Base-by-base conservation (phyloP, 2,113 vertebrate species). In the Gallinago media region DNA sequence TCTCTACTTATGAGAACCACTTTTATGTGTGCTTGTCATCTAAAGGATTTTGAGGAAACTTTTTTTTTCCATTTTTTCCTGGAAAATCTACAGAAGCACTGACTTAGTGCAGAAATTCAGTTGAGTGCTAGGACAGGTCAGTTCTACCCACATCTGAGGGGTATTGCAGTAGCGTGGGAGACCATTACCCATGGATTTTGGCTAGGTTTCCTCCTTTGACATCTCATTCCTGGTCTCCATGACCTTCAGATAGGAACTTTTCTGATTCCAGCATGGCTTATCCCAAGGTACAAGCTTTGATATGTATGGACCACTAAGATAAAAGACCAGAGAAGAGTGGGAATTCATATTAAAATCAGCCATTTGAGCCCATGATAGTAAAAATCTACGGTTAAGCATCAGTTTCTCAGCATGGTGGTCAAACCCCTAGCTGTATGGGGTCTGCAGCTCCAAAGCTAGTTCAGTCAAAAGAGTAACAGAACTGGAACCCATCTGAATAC, bases 101-200 rank as follows among this genome's bases (percentile, higher is more conserved):
- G 29, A 6, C 63, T 84, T 59, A 65, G 44, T 5, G 4, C 23
- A 81, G 73, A 70, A 77, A 49, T 81, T 20, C 72, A 44, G 34
- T 8, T 2, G 3, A 71, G 34, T 36, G 3, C 36, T 27, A 55
- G 13, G 15, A 11, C 0, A 0, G 8, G 23, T 54, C 36, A 25
- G 9, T 5, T 46, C 42, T 81, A 23, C 62, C 71, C 2, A 2
- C 4, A 19, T 31, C 18, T 1, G 0, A 55, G 10, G 6, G 34
- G 12, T 54, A 46, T 26, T n/a, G 29, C 13, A 54, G 25, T 29
- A 55, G 26, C 25, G 67, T 1, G 3, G 25, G n/a, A 90, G 19
- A 72, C 6, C 11, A 26, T 4, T 36, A 18, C 3, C 31, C n/a
- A 22, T 21, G 59, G 40, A 36, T 85, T 89, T 89, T 34, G 36